Percentiles rank a stretch among this genome's conserved stretches.
Conservation (phyloP, 1,140 invertebrate species). For the Hypsibius dujardini region DNA sequence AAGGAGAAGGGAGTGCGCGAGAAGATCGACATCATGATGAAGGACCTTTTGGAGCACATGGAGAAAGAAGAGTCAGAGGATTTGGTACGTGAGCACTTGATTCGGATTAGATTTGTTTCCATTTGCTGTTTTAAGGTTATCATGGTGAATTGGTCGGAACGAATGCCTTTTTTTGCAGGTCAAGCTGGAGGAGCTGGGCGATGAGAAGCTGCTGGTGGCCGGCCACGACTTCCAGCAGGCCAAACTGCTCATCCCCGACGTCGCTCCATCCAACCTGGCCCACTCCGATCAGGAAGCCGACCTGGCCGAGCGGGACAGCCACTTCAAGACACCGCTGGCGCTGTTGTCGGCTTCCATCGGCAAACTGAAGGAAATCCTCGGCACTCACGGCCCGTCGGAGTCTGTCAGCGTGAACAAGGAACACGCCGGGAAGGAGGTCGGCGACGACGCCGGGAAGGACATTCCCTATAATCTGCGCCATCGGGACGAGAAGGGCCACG, state of each 20-base stretch:
- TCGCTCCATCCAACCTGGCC: conserved; percentile 4
- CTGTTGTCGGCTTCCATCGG: neutral
- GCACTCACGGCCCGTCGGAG: neutral
- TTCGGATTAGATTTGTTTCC: too few species aligned
- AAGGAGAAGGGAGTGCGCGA: neutral
- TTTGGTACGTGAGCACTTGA: neutral
- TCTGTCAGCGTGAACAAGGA: too few species aligned
- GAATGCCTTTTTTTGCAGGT: neutral
- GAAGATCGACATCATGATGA: neutral
- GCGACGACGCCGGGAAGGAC: neutral
- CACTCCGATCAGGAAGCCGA: neutral
- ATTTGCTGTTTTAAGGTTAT: too few species aligned
- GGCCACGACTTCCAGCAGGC: neutral
- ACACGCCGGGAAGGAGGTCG: neutral
- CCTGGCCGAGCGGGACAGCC: neutral
- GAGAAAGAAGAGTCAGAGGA: neutral
- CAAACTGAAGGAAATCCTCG: neutral
- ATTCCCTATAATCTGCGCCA: neutral
- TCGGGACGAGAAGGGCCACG: conserved; percentile 7
- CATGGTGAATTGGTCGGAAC: too few species aligned
- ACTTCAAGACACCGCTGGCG: neutral
- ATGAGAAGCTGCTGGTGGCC: neutral
- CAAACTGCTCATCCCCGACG: conserved; percentile 3
- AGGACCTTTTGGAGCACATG: neutral
- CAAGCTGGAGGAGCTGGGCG: neutral